Conservation (phyloP, 2,113 vertebrate species). For the Pseudonaja textilis region DNA sequence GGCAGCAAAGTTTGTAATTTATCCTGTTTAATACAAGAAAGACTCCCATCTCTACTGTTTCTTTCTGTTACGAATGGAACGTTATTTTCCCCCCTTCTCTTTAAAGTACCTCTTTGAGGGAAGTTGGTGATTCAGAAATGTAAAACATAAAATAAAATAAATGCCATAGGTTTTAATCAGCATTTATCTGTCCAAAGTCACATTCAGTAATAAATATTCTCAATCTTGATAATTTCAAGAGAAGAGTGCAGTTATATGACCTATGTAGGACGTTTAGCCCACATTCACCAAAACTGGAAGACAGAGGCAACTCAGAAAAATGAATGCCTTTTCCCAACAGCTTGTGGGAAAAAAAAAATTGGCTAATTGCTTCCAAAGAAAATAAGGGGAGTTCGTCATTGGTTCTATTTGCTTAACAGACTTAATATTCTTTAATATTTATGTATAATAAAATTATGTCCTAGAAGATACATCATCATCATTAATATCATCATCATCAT, state of each 20-base stretch:
- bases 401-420: background rate
- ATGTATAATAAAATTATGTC: background rate
- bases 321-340: too few relatives aligned
- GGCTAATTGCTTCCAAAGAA: background rate
- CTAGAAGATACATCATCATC: background rate
- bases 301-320: background rate
- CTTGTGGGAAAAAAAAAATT: background rate
- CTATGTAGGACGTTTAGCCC: background rate
- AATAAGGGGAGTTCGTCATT: background rate
- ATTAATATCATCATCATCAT: background rate
- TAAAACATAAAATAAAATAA: background rate
- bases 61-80: too few relatives aligned
- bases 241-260: background rate
- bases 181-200: background rate
- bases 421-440: background rate
- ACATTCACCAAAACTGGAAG: background rate
- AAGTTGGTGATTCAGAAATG: background rate
- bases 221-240: background rate
- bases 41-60: background rate
- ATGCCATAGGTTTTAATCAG: background rate
- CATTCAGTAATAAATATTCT: too few relatives aligned
- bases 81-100: background rate
- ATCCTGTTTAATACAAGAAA: background rate
- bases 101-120: background rate
- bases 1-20: background rate